These are phyloP conservation scores for Dolichoris vasculosae DNA, from an alignment of 1,140 invertebrate species.

Conservation along the genomic window DNA sequence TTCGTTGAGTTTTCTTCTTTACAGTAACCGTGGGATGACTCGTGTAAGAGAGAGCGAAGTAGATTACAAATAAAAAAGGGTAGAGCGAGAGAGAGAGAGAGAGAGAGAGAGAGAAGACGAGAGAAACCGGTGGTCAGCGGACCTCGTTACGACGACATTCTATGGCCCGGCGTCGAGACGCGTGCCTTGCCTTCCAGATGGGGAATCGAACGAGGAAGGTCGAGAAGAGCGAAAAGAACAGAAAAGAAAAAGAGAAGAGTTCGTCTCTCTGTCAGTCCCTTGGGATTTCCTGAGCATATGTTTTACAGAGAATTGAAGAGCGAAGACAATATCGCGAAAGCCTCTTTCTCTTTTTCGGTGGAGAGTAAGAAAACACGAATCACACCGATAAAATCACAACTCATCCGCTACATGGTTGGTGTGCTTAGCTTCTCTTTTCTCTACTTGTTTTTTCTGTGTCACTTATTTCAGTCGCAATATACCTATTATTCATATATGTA, in stretches of 20 bases:
- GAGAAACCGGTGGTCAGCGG: slow-evolving; percentile 58
- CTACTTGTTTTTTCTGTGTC: neutral
- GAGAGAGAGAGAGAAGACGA: slow-evolving; percentile 22
- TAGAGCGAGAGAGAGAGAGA: slow-evolving; percentile 9
- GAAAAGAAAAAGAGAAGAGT: slow-evolving; percentile 29
- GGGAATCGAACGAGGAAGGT: slow-evolving; percentile 60
- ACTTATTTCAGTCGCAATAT: slow-evolving; percentile 13
- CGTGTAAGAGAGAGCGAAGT: neutral
- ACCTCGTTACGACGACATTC: slow-evolving; percentile 74
- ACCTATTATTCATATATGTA: neutral
- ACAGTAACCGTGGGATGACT: neutral
- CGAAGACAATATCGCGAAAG: slow-evolving; percentile 22
- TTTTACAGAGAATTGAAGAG: slow-evolving; percentile 53
- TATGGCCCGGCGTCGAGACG: slow-evolving; percentile 65
- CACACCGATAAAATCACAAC: slow-evolving; percentile 34
- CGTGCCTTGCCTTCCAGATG: slow-evolving; percentile 74
- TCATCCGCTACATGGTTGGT: neutral
- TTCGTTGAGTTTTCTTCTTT: neutral
- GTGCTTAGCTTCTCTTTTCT: no score
- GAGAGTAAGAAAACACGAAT: slow-evolving; percentile 56
- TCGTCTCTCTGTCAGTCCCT: slow-evolving; percentile 2
- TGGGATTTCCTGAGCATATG: slow-evolving; percentile 21
- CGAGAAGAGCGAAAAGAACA: slow-evolving; percentile 3
- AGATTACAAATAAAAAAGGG: neutral
- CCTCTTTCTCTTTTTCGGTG: slow-evolving; percentile 10